These are phyloP conservation scores for Trematomus loennbergii DNA, from an alignment of 2,113 vertebrate genomes.

Conservation along the genomic window DNA sequence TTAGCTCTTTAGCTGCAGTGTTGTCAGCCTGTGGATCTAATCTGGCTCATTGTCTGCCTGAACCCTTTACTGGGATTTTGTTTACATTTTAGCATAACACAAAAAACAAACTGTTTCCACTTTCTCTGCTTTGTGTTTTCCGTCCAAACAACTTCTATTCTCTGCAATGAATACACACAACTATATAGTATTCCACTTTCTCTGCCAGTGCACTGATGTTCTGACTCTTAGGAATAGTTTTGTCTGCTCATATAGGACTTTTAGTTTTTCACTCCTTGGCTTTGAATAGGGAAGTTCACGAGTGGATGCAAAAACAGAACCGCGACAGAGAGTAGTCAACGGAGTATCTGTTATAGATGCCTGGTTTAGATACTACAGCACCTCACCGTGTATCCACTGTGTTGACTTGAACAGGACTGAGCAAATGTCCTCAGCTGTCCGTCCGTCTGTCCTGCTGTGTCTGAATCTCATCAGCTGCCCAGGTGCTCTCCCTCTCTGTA, in stretches of 20 bases:
- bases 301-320: neutral
- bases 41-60: neutral
- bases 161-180: neutral
- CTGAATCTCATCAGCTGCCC: neutral
- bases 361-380: neutral
- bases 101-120: neutral
- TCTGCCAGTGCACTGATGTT: neutral
- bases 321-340: neutral
- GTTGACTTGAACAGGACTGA: slow-evolving; percentile 7
- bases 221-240: neutral
- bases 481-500: neutral
- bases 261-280: neutral
- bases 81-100: neutral
- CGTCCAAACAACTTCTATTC: neutral
- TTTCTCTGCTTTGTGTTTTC: neutral
- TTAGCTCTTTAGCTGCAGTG: neutral
- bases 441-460: neutral
- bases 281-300: neutral
- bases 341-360: neutral
- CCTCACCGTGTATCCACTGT: neutral
- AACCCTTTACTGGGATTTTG: neutral
- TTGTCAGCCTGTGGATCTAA: neutral
- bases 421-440: slow-evolving; percentile 6
- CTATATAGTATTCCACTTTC: neutral
- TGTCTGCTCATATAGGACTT: neutral